Base-by-base conservation (phyloP, 2,888 invertebrate species). In the Habrosyne pyritoides region DNA sequence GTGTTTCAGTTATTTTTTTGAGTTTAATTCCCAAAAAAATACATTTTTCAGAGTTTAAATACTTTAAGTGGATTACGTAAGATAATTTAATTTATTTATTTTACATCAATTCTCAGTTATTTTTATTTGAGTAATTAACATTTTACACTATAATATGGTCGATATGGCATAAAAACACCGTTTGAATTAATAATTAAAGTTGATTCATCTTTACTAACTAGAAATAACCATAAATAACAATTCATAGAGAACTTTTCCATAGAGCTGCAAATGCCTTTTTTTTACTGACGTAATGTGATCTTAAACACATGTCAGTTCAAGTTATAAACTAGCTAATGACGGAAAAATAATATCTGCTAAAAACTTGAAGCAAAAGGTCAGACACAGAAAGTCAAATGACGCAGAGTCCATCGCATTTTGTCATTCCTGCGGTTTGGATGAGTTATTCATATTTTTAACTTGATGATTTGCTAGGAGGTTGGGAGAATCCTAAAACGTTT, bases 351-450 rank as follows among this genome's bases (percentile, higher is more conserved):
- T 42, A 42, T 18, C 7, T 18, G 42, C 42, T 18, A 18, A 42
- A 42, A 42, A 42, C 18, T 21, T 8, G 36, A 52, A 14, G 6
- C 10, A 21, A 55, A 55, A 55, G 52, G 52, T 52, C 47, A 47
- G 47, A 52, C 33, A 21, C 52, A 52, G 47, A 55, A 55, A 52
- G 48, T 52, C 24, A 14, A 22, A 52, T 55, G 18, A 42, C 42
- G 42, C n/a, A 18, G 18, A 14, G 14, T 8, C 36, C 28, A 48
- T 10, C 14, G 12, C 54, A 36, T 51, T 6, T 36, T 36, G 36
- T 12, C 14, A 36, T 36, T 14, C 12, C 12, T 36, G 36, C 36
- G 36, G 42, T 42, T 42, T 8, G 18, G 18, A 42, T 42, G 18
- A 42, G 14, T 42, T 14, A n/a, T 6, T 36, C 2, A 42, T 42